Percentiles rank a stretch among this genome's conserved stretches.
These are phyloP conservation scores for Diuraphis noxia DNA, from an alignment of 1,140 invertebrate genomes.

Conservation along the genomic window DNA sequence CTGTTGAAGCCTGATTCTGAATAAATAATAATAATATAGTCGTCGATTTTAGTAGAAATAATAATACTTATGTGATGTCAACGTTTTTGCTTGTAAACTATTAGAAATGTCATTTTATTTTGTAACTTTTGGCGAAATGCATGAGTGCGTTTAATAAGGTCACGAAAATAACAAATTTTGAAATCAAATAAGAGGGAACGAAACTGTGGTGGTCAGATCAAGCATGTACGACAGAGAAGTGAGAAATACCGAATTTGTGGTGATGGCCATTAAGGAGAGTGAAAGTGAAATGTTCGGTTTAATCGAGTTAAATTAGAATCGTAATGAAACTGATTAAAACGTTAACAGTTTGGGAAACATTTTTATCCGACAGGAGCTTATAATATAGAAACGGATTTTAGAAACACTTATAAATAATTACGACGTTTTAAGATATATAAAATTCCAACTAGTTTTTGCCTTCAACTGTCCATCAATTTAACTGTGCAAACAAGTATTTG, in stretches of 20 bases:
- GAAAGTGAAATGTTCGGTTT: background rate
- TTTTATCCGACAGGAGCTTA: background rate
- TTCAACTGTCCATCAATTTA: background rate
- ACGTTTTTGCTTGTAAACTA: too few relatives aligned
- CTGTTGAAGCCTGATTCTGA: too few relatives aligned
- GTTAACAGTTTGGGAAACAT: background rate
- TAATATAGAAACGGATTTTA: background rate
- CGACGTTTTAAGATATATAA: too few relatives aligned
- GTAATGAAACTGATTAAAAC: background rate
- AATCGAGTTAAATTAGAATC: background rate
- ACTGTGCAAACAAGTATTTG: background rate
- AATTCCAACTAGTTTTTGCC: background rate
- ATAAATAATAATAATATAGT: too few relatives aligned
- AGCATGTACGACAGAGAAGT: background rate
- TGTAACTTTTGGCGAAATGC: too few relatives aligned
- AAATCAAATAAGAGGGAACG: background rate
- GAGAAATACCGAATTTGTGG: background rate
- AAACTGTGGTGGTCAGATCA: background rate
- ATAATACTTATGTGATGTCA: too few relatives aligned
- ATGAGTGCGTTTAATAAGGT: background rate
- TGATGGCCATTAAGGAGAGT: background rate
- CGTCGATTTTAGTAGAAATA: too few relatives aligned
- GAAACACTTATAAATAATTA: too few relatives aligned
- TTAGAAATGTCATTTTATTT: too few relatives aligned
- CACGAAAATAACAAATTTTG: too few relatives aligned